Base-by-base conservation (phyloP, 2,797 vertebrate genomes). In the Passerculus sandwichensis region DNA sequence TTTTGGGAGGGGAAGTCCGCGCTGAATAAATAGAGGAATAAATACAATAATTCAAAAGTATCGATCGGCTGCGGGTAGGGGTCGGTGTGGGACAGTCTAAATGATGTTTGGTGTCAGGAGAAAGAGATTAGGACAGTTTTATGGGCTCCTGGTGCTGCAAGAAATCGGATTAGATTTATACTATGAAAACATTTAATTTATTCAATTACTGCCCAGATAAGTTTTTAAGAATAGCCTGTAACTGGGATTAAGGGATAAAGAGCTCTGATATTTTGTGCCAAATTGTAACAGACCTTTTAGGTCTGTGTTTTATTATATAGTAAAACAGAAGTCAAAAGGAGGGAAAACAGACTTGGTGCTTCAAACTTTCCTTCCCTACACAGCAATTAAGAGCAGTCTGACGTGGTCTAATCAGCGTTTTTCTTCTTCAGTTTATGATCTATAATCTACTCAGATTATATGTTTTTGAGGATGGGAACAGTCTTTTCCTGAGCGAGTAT, bases 391-490 rank as follows among this genome's bases (percentile, higher is more conserved):
- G 56, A 54, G 2, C 54, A 59, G 4, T 13, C 40, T 1, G 1
- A 15, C 0, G 0, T 10, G 4, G 11, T 60, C 72, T 83, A 5
- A 0, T 16, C 27, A 6, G 27, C 12, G 0, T 50, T 74, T 57
- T 44, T 29, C 20, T 69, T 59, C 48, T 23, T 22, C 1, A 2
- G 42, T 64, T 45, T 47, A 27, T 65, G 66, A 27, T 60, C 40
- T 34, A 4, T 54, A 66, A 72, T 60, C 54, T 57, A 1, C n/a
- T 82, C 36, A 47, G 29, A 25, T 51, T 45, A 13, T 32, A 6
- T 18, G 1, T 81, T 70, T 85, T 36, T 26, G 12, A 45, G 45
- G 47, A 30, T 66, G 20, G 34, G 36, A 40, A 50, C 5, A 6
- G 27, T 2, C 30, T 75, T 42, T 50, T 64, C 53, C 32, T 74